A percentile compares a stretch with the other conserved stretches of the same genome.
Conservation (phyloP, 2,113 vertebrate genomes). For the Grus americana region DNA sequence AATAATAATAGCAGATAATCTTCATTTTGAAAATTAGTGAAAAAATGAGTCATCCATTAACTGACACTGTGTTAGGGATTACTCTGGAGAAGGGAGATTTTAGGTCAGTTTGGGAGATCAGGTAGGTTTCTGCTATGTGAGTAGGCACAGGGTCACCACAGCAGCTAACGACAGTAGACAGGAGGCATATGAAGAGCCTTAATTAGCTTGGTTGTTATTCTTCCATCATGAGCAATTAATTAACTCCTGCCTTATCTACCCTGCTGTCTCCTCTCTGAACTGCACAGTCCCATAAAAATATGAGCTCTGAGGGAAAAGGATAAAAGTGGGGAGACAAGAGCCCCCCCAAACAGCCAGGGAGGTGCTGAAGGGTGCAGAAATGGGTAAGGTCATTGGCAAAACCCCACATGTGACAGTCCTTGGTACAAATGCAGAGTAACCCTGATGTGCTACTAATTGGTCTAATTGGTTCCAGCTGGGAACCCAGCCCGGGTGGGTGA, state of each 20-base stretch:
- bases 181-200: not conserved
- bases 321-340: not conserved
- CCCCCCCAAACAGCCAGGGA: not conserved
- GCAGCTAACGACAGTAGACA: not conserved
- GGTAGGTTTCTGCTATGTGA: not conserved
- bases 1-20: not conserved
- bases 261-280: not conserved
- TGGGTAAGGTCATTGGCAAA: not conserved
- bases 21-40: not conserved
- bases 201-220: not conserved
- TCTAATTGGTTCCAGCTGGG: slow-evolving; percentile 12
- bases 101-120: not conserved
- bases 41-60: not conserved
- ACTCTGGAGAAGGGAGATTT: not conserved
- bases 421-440: not conserved
- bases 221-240: not conserved
- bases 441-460: not conserved
- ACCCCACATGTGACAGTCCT: not conserved
- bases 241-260: not conserved
- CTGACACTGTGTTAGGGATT: not conserved
- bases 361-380: not conserved
- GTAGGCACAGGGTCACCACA: not conserved
- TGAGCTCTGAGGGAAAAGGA: not conserved
- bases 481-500: not conserved
- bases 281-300: not conserved